Evolutionary conservation across 2,797 vertebrate species (phyloP), one percentile per base, ranked within the genome.

Genomic region (Paramormyrops hopkinsi): DNA sequence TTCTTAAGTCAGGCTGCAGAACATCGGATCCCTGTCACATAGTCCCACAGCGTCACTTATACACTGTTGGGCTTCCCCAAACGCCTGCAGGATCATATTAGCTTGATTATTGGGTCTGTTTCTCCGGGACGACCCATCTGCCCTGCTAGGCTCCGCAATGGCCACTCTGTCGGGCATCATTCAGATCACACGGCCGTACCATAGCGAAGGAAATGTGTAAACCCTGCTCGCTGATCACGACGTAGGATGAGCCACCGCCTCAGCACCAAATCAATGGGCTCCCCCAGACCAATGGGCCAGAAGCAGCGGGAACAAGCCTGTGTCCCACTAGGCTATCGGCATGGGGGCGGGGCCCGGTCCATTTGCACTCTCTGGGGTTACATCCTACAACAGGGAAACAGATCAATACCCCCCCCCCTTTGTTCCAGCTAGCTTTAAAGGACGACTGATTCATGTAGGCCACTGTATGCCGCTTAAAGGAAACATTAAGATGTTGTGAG

Each of bases 401-500:
- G 17, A 79, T 41, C 73, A 79, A 79, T 41, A 76, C 12, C 4
- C 29, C 29, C 29, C 65, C 65, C 5, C 69, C 37, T 19, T 44
- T 44, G 33, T 79, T 79, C 33, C 6, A 79, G 37, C 37, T n/a
- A 41, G 17, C 37, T 79, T 44, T 79, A 76, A 76, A 79, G 33
- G 17, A 37, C 14, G 73, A 79, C 37, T 79, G 73, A 79, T 79
- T 79, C 73, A 79, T 79, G 73, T 79, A 41, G 33, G 11, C 73
- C 73, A 41, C 73, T 79, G 73, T 79, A 79, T 79, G 73, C 73
- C 2, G 73, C 33, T 79, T 79, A 37, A 37, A 79, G 37, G 73
- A 79, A 44, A 37, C 73, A 79, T 79, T 37, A 79, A 44, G 73
- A 79, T 79, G 73, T 79, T 79, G 73, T 79, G 37, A 79, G 73